Conservation (phyloP, 2,888 invertebrate species). For the Mythimna albipuncta region DNA sequence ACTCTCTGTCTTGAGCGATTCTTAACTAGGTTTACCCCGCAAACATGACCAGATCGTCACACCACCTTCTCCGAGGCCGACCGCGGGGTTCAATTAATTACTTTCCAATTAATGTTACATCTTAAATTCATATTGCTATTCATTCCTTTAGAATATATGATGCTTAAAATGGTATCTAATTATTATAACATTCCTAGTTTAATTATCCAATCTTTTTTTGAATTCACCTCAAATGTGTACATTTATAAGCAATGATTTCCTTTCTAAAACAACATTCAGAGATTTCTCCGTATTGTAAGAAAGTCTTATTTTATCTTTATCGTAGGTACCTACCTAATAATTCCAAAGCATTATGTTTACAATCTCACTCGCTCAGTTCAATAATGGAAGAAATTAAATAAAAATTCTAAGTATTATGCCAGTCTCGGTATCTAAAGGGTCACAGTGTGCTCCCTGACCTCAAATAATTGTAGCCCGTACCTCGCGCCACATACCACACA, state of each 20-base stretch:
- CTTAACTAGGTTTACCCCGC: too few relatives aligned
- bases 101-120: constrained; percentile 16
- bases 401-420: constrained; percentile 23
- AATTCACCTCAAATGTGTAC: not conserved
- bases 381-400: constrained; percentile 28
- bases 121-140: not conserved
- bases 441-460: constrained; percentile 67
- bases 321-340: not conserved
- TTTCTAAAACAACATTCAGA: constrained; percentile 3
- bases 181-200: not conserved
- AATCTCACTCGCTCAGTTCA: not conserved
- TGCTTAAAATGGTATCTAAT: constrained; percentile 4
- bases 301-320: not conserved
- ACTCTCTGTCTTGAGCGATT: too few relatives aligned
- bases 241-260: constrained; percentile 9
- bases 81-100: not conserved
- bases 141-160: constrained; percentile 1
- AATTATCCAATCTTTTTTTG: constrained; percentile 6
- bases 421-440: constrained; percentile 44
- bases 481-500: constrained; percentile 54
- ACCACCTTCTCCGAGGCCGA: too few relatives aligned
- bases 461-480: constrained; percentile 65
- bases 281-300: constrained; percentile 20
- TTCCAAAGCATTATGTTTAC: constrained; percentile 10
- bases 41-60: too few relatives aligned